Evolutionary conservation across 2,888 invertebrate species (phyloP), one percentile per base, ranked within the genome.

Genomic region (Tiliacea citrago): DNA sequence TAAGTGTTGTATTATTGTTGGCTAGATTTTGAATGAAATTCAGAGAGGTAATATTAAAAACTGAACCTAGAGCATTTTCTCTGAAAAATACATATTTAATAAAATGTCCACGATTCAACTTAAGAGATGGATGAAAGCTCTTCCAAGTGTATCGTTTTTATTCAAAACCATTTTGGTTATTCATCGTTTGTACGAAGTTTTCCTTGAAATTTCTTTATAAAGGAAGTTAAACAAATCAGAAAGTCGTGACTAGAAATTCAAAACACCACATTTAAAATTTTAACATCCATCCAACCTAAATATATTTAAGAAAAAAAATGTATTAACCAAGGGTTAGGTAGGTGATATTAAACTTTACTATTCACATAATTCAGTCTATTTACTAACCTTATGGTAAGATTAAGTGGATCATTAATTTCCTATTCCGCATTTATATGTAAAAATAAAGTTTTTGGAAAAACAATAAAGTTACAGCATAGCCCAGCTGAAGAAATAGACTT

Each of bases 161-260:
- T 68, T 77, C 39, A 63, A 68, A 68, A 78, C 42, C 29, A 58
- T 72, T 83, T 83, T 78, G 35, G 21, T 60, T 57, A 62, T 84
- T 77, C 81, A 74, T 70, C 68, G 63, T 63, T 79, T 73, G 49
- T 57, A 68, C 47, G 47, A 42, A 74, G 45, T 67, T 70, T 73
- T 79, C 51, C 62, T 71, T 47, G 12, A 65, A 81, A 68, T 66
- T 49, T 75, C 35, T 73, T 58, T 67, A 24, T 35, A 79, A 51
- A 57, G 53, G 45, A 67, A 75, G 47, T 68, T 69, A 68, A 83
- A 83, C 49, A 74, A 81, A 79, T 83, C 73, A 71, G 60, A 67
- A 72, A 68, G 24, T 80, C 66, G 68, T 79, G 70, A 74, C 67
- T 18, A 58, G 69, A 70, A 81, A 75, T 72, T 57, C 45, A 45